Percentiles rank a stretch among this genome's conserved stretches.
These are phyloP conservation scores for Ailuropoda melanoleuca DNA, from an alignment of 2,113 vertebrate genomes.

Conservation along the genomic window DNA sequence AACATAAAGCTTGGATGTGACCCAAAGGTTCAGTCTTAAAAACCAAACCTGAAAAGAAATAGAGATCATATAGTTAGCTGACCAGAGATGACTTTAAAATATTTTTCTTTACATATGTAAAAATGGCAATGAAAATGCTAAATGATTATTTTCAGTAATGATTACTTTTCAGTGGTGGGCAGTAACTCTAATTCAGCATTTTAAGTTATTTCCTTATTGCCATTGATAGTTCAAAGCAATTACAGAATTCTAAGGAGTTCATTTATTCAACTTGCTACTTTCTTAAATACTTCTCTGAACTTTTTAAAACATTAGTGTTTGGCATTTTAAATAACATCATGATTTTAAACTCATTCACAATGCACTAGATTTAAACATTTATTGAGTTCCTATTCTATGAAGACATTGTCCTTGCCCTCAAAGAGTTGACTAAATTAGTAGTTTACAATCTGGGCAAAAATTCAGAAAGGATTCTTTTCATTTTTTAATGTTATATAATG, in stretches of 20 bases:
- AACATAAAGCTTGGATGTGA: background rate
- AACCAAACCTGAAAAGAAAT: background rate
- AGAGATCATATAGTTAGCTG: background rate
- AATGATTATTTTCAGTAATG: constrained; percentile 8
- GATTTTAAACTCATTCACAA: constrained; percentile 22
- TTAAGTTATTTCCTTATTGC: constrained; percentile 35
- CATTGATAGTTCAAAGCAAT: background rate
- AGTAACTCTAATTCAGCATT: background rate
- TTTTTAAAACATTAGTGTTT: background rate
- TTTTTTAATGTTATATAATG: background rate
- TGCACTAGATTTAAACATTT: constrained; percentile 7
- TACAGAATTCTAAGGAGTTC: background rate
- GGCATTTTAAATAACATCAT: background rate
- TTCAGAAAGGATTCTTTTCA: background rate
- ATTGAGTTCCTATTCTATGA: background rate
- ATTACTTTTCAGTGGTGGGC: background rate
- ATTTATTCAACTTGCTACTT: constrained; percentile 33
- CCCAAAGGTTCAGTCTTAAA: background rate
- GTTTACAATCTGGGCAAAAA: background rate
- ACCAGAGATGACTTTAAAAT: constrained; percentile 1
- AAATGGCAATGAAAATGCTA: constrained; percentile 34
- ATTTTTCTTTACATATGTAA: constrained; percentile 4
- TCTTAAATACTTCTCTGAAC: background rate
- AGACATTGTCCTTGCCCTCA: background rate
- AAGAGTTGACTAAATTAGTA: background rate